Conservation (phyloP, 2,888 invertebrate genomes). For the Lymantria dispar region DNA sequence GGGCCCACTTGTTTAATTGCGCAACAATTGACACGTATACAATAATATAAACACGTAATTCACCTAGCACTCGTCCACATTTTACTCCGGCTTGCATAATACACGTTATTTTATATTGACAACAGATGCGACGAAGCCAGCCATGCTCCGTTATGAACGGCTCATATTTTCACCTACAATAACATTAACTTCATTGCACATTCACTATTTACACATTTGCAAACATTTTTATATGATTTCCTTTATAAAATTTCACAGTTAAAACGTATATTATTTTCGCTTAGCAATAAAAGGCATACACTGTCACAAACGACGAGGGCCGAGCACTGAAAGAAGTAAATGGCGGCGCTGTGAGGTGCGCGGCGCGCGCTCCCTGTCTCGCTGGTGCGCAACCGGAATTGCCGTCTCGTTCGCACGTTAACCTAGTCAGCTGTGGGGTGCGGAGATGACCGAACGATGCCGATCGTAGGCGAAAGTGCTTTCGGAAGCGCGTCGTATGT, state of each 20-base stretch:
- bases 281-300: slow-evolving; percentile 58
- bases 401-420: slow-evolving; percentile 54
- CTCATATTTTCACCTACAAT: slow-evolving; percentile 45
- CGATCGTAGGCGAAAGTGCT: slow-evolving; percentile 76
- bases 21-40: slow-evolving; percentile 28
- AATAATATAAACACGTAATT: slow-evolving; percentile 47
- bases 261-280: slow-evolving; percentile 62
- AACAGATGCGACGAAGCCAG: slow-evolving; percentile 68
- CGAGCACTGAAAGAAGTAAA: slow-evolving; percentile 74
- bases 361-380: slow-evolving; percentile 52
- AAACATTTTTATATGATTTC: slow-evolving; percentile 60
- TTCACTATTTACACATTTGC: slow-evolving; percentile 52
- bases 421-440: slow-evolving; percentile 77
- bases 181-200: slow-evolving; percentile 51
- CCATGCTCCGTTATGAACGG: slow-evolving; percentile 58
- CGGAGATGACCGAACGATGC: slow-evolving; percentile 61
- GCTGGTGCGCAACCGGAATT: slow-evolving; percentile 28
- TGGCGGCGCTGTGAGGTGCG: slow-evolving; percentile 69
- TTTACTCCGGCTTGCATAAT: slow-evolving; percentile 78
- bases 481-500: slow-evolving; percentile 59
- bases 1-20: not conserved
- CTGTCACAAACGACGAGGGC: slow-evolving; percentile 69
- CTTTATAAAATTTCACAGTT: slow-evolving; percentile 67
- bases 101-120: slow-evolving; percentile 76
- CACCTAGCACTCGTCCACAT: slow-evolving; percentile 77